Evolutionary conservation across 92 coral and sea anemone species (phyloP).

Genomic region (Paramuricea clavata): DNA sequence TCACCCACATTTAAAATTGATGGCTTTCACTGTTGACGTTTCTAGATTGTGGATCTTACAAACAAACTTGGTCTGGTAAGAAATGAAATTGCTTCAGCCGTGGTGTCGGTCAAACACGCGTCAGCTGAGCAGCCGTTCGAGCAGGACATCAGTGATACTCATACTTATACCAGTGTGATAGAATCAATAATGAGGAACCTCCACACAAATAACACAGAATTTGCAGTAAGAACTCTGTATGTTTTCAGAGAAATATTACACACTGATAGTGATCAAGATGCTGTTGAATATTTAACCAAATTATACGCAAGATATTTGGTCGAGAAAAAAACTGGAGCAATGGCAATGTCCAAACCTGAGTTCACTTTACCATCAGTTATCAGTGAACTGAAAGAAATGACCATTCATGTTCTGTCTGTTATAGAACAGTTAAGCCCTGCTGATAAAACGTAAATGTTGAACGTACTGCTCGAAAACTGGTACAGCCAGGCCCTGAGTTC

Average conservation of each 20-base stretch:
- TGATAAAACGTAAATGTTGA: slow-evolving; percentile 3
- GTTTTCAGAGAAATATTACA: slow-evolving; percentile 76
- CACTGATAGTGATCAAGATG: slow-evolving; percentile 86
- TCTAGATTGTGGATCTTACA: slow-evolving; percentile 31
- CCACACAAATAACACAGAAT: slow-evolving; percentile 72
- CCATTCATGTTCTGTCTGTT: slow-evolving; percentile 57
- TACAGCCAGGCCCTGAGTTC: no score
- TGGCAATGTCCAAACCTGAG: slow-evolving; percentile 88
- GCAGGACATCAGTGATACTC: slow-evolving; percentile 9
- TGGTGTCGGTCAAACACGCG: not conserved
- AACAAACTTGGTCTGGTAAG: slow-evolving; percentile 16
- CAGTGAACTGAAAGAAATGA: slow-evolving; percentile 89
- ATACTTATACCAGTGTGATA: slow-evolving; percentile 24
- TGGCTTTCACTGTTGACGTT: not conserved
- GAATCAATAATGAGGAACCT: slow-evolving; percentile 73
- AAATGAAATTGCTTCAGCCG: slow-evolving; percentile 24
- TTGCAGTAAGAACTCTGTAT: slow-evolving; percentile 81
- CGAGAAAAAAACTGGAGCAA: slow-evolving; percentile 81
- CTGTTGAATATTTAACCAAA: slow-evolving; percentile 76
- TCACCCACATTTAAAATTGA: not conserved
- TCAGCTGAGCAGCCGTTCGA: not conserved
- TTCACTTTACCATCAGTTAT: slow-evolving; percentile 79
- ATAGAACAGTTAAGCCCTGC: slow-evolving; percentile 48
- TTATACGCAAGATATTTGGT: slow-evolving; percentile 82
- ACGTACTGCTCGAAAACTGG: not conserved